Conservation (phyloP, 1,140 invertebrate genomes). For the Bombus sylvicola region DNA sequence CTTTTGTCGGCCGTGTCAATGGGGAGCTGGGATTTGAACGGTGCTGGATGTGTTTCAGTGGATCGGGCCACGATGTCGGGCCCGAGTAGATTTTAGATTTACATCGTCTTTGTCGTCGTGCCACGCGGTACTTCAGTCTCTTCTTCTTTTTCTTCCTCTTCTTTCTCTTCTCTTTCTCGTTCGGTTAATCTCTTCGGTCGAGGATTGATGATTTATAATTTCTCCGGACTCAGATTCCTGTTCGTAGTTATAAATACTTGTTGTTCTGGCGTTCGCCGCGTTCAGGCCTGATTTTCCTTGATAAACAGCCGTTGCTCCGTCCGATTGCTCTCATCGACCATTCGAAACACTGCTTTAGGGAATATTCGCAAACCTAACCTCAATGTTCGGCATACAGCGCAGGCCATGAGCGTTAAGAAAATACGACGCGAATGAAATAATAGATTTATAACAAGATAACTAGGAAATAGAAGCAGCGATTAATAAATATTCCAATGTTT, state of each 20-base stretch:
- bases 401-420: no score
- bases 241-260: slow-evolving; percentile 41
- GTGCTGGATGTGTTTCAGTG: slow-evolving; percentile 49
- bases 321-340: neutral
- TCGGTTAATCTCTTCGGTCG: slow-evolving; percentile 38
- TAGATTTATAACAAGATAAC: neutral
- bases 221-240: slow-evolving; percentile 42
- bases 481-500: neutral
- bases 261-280: slow-evolving; percentile 12
- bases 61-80: slow-evolving; percentile 43
- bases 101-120: slow-evolving; percentile 52
- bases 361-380: neutral
- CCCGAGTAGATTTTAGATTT: slow-evolving; percentile 52
- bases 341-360: neutral
- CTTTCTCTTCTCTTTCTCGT: neutral
- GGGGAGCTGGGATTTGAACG: slow-evolving; percentile 68
- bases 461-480: no score
- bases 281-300: slow-evolving; percentile 11
- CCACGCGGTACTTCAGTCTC: slow-evolving; percentile 38
- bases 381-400: no score
- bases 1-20: slow-evolving; percentile 78
- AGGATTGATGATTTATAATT: slow-evolving; percentile 56
- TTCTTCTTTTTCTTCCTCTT: neutral
- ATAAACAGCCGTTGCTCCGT: neutral
- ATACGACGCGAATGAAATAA: neutral